These are phyloP conservation scores for Microcebus jonahi DNA, from an alignment of 2,113 vertebrate genomes.

Conservation along the genomic window DNA sequence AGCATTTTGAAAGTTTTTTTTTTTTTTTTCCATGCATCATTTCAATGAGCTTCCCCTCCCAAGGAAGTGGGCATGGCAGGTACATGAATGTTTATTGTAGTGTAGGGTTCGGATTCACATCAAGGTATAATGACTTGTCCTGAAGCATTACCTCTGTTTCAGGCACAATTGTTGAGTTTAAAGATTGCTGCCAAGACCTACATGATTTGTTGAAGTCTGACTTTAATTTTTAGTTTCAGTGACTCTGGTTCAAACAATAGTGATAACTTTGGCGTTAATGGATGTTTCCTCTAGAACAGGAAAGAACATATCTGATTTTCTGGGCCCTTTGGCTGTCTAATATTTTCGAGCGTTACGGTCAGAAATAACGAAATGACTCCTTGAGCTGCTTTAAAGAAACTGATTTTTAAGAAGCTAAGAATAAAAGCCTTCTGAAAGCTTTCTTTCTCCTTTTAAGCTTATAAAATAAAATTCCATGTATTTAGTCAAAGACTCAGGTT, in stretches of 20 bases:
- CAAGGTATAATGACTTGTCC: background rate
- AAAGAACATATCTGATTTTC: conserved; percentile 1
- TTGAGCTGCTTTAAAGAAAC: conserved; percentile 30
- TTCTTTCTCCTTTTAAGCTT: background rate
- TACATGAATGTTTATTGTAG: background rate
- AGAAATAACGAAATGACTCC: conserved; percentile 51
- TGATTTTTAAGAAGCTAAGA: background rate
- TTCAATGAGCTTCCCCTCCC: background rate
- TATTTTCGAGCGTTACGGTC: conserved; percentile 9
- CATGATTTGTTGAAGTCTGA: background rate
- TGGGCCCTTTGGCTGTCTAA: background rate
- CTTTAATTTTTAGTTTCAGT: background rate
- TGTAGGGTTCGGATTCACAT: background rate
- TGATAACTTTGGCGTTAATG: background rate
- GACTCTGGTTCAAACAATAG: background rate
- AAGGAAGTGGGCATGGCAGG: background rate
- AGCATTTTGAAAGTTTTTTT: background rate
- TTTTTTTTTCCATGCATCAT: background rate
- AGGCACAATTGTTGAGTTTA: background rate
- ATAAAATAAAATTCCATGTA: background rate
- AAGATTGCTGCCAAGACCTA: background rate
- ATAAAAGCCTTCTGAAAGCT: background rate
- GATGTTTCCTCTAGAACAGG: conserved; percentile 11
- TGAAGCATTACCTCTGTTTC: background rate
- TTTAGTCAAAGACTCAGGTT: background rate